Evolutionary conservation across 2,888 invertebrate species (phyloP).

Genomic region (Tenthredo distinguenda): DNA sequence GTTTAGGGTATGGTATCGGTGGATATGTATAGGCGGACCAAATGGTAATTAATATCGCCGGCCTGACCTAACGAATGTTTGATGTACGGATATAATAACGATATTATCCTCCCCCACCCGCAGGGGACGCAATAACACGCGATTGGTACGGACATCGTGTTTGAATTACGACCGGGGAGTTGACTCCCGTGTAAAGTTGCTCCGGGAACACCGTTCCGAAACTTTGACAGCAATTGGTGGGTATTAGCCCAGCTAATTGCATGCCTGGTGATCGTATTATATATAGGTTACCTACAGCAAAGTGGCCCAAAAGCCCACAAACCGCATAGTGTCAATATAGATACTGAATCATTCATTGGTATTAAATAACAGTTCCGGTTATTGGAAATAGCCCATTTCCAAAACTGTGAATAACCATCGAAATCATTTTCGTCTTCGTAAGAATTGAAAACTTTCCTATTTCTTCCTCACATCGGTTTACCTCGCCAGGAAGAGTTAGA

Average conservation of each 20-base stretch:
- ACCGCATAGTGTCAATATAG: background rate
- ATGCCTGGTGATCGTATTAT: background rate
- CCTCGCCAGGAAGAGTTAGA: background rate
- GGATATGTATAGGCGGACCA: background rate
- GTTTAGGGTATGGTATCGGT: background rate
- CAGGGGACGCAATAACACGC: slow-evolving; percentile 10
- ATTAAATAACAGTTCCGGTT: background rate
- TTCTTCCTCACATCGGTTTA: background rate
- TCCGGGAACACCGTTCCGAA: background rate
- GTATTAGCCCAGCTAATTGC: background rate
- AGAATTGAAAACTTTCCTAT: background rate
- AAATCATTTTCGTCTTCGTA: background rate
- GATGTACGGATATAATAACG: slow-evolving; percentile 51
- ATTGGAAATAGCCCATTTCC: background rate
- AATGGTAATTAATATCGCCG: background rate
- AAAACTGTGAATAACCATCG: background rate
- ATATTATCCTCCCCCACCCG: slow-evolving; percentile 44
- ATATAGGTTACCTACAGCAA: slow-evolving; percentile 3
- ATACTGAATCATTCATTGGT: background rate
- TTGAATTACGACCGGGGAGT: slow-evolving; percentile 33
- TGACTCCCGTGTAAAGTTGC: slow-evolving; percentile 27
- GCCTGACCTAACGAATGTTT: slow-evolving; percentile 54
- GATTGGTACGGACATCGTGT: background rate
- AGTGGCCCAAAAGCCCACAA: background rate
- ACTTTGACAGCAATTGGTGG: slow-evolving; percentile 45